Conservation (phyloP, 2,888 invertebrate genomes). For the Drosophila helvetica region DNA sequence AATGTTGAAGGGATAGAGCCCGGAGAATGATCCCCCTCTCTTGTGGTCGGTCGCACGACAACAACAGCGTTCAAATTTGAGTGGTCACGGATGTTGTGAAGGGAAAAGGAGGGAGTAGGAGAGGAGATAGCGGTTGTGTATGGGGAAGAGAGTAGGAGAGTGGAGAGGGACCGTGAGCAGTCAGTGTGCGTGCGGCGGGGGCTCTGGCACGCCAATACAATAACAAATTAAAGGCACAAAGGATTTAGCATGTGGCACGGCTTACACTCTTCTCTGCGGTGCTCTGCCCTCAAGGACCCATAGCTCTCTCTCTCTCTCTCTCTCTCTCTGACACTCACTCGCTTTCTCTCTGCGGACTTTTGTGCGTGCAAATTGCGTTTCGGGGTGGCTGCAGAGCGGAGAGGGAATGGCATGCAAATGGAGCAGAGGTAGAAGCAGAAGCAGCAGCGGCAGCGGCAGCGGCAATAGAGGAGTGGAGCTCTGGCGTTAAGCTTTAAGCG, state of each 20-base stretch:
- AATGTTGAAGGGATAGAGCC: constrained; percentile 11
- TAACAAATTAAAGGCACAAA: constrained; percentile 78
- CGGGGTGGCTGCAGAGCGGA: background rate
- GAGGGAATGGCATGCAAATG: constrained; percentile 18
- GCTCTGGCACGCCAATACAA: constrained; percentile 76
- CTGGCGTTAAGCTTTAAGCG: constrained; percentile 66
- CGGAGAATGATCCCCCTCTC: constrained; percentile 42
- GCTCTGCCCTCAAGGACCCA: constrained; percentile 17
- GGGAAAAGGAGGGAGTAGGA: background rate
- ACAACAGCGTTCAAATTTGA: constrained; percentile 71
- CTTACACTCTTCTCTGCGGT: constrained; percentile 66
- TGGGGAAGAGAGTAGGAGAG: no score
- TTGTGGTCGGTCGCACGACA: constrained; percentile 71
- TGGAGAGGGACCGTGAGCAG: constrained; percentile 1
- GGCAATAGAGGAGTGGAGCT: constrained; percentile 24
- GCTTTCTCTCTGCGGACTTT: constrained; percentile 35
- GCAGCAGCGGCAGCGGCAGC: background rate
- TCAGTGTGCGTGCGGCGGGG: constrained; percentile 5
- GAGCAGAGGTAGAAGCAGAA: constrained; percentile 3
- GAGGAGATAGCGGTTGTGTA: background rate
- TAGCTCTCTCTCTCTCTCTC: background rate
- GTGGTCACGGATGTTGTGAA: constrained; percentile 34
- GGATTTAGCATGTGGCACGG: constrained; percentile 76
- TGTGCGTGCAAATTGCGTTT: constrained; percentile 73
- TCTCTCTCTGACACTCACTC: background rate